These are phyloP conservation scores for Argyrosomus japonicus DNA, from an alignment of 2,113 vertebrate species.

Conservation along the genomic window DNA sequence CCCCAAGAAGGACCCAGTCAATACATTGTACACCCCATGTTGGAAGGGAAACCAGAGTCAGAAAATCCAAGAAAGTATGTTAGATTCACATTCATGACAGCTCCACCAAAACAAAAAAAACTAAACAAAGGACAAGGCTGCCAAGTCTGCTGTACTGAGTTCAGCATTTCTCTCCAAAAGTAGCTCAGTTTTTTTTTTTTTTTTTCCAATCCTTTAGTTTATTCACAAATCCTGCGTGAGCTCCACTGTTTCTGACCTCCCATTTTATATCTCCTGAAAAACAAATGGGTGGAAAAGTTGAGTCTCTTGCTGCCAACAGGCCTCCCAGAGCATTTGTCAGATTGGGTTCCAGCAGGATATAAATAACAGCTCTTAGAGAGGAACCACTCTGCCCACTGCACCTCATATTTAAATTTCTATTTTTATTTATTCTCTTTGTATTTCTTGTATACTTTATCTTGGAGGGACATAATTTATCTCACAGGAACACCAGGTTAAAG, in stretches of 20 bases:
- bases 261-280: neutral
- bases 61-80: neutral
- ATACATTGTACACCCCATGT: too few species aligned
- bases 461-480: neutral
- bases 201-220: neutral
- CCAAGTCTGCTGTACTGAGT: too few species aligned
- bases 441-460: neutral
- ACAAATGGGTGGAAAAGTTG: neutral
- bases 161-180: neutral
- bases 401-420: neutral
- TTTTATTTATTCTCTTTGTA: neutral
- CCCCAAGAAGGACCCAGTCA: too few species aligned
- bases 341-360: neutral
- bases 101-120: neutral
- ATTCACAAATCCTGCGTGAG: neutral
- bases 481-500: neutral
- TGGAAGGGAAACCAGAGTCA: too few species aligned
- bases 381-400: neutral
- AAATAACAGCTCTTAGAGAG: neutral
- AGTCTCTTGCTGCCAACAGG: neutral
- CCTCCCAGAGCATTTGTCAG: neutral
- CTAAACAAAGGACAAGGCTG: too few species aligned
- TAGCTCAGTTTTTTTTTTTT: neutral
- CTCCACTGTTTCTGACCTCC: neutral
- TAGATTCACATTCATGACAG: neutral